Conservation (phyloP, 2,888 invertebrate species). For the Autographa pulchrina region DNA sequence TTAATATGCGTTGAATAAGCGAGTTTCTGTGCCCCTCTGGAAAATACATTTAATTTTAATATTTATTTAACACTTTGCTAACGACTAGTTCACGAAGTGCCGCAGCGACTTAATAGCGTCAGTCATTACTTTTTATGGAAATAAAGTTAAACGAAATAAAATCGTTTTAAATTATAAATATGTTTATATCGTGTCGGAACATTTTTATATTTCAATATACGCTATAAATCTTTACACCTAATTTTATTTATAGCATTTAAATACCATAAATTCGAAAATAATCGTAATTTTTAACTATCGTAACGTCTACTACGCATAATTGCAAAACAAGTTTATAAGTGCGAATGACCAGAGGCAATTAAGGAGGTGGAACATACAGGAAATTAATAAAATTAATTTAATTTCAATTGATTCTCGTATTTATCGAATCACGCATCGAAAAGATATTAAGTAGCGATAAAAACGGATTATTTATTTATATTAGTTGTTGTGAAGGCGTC, state of each 20-base stretch:
- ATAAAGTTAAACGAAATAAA: conserved; percentile 67
- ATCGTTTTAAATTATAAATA: conserved; percentile 60
- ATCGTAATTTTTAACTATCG: conserved; percentile 54
- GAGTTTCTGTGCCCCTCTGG: conserved; percentile 10
- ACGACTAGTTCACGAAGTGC: conserved; percentile 58
- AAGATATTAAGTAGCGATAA: conserved; percentile 14
- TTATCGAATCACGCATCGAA: conserved; percentile 15
- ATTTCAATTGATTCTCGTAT: conserved; percentile 21
- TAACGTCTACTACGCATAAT: conserved; percentile 29
- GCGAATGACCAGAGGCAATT: conserved; percentile 36
- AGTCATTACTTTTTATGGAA: conserved; percentile 70
- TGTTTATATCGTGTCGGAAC: conserved; percentile 39
- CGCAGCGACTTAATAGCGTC: conserved; percentile 58
- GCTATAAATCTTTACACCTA: conserved; percentile 59
- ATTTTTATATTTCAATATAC: conserved; percentile 52
- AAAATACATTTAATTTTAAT: conserved; percentile 32
- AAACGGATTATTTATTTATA: conserved; percentile 11
- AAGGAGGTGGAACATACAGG: conserved; percentile 24
- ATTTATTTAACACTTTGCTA: conserved; percentile 43
- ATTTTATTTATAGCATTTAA: conserved; percentile 55
- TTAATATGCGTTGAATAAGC: conserved; percentile 20
- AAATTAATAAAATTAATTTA: conserved; percentile 31
- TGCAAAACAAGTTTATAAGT: conserved; percentile 43
- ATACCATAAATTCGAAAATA: conserved; percentile 35
- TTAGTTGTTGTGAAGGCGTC: conserved; percentile 15